phyloP scores from a whole-genome alignment of 2,113 vertebrate species.

The Pan paniscus region DNA sequence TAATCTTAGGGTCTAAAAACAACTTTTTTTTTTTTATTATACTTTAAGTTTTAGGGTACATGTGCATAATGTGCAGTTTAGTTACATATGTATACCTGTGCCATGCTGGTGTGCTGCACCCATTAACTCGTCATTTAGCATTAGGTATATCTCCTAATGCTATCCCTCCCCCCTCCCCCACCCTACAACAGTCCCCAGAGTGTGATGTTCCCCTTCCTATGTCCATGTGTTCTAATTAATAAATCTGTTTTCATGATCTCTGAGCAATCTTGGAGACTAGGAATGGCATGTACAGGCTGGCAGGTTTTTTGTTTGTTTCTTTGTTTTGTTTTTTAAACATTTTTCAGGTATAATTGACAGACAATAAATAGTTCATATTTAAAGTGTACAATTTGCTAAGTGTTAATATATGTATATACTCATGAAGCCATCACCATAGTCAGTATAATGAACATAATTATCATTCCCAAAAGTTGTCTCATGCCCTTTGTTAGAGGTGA shows the following conservation, averaged over 20 bases:
- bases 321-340: neutral
- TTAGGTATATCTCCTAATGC: too few relatives aligned
- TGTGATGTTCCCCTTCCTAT: too few relatives aligned
- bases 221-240: neutral
- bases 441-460: neutral
- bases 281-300: neutral
- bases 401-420: neutral
- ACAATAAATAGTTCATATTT: conserved; percentile 15
- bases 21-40: neutral
- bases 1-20: neutral
- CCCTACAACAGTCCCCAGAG: too few relatives aligned
- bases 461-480: neutral
- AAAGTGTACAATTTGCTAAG: neutral
- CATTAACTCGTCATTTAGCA: too few relatives aligned
- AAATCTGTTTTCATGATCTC: neutral
- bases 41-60: too few relatives aligned
- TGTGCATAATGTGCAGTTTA: too few relatives aligned
- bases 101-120: too few relatives aligned
- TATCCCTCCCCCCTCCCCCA: too few relatives aligned
- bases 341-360: neutral
- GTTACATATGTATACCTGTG: too few relatives aligned
- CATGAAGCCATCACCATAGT: neutral
- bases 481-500: neutral
- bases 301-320: neutral
- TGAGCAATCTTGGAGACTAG: neutral